Percentiles rank a stretch among this genome's conserved stretches.
Evolutionary conservation across 2,113 vertebrate species (phyloP).

Genomic region (Anser cygnoides): DNA sequence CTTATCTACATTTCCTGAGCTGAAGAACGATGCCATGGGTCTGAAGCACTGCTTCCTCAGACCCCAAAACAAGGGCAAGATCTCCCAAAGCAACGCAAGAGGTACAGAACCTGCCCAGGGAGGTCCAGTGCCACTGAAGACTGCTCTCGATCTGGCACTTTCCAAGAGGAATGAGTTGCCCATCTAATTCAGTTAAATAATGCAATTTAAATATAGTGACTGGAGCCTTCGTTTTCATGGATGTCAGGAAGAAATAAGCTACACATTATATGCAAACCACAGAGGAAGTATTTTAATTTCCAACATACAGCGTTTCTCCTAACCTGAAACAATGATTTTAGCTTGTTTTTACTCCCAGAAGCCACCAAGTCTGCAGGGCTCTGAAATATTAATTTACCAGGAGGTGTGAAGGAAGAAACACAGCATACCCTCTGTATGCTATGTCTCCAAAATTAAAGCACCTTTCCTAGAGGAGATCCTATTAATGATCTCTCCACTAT

Average conservation of each 20-base stretch:
- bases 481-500: not conserved
- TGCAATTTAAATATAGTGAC: not conserved
- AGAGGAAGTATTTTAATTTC: constrained; percentile 58
- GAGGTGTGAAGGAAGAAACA: constrained; percentile 43
- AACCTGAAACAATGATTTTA: constrained; percentile 4
- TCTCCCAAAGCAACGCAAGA: not conserved
- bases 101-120: not conserved
- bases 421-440: constrained; percentile 5
- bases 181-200: not conserved
- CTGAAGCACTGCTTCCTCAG: not conserved
- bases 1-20: not conserved
- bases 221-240: not conserved
- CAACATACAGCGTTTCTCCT: not conserved
- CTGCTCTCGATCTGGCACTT: not conserved
- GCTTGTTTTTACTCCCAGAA: constrained; percentile 21
- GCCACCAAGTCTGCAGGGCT: constrained; percentile 9
- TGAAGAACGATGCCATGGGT: not conserved
- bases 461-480: no score
- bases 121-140: not conserved
- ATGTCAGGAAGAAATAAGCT: constrained; percentile 24
- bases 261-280: constrained; percentile 13
- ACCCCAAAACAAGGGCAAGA: not conserved
- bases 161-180: not conserved
- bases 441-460: not conserved
- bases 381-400: not conserved